A percentile compares a stretch with the other conserved stretches of the same genome.
These are phyloP conservation scores for Acanthococcus lagerstroemiae DNA, from an alignment of 2,888 invertebrate species.

Conservation along the genomic window DNA sequence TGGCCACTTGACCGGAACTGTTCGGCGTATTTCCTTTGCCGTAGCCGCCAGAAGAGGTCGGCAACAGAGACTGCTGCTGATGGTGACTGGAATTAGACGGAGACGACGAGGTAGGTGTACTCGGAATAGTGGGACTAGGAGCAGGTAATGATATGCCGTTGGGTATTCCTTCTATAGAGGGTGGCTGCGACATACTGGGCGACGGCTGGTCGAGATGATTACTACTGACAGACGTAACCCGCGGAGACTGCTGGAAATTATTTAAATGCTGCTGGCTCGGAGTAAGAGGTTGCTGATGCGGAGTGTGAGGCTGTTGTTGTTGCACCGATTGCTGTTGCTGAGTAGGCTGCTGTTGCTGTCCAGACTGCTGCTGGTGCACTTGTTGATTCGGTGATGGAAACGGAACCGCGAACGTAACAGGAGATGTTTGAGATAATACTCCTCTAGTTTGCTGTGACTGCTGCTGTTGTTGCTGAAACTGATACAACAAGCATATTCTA, in stretches of 20 bases:
- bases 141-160: constrained; percentile 20
- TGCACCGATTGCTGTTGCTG: constrained; percentile 42
- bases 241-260: constrained; percentile 24
- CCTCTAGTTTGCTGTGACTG: constrained; percentile 10
- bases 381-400: constrained; percentile 36
- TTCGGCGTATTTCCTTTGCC: constrained; percentile 12
- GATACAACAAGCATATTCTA: background rate
- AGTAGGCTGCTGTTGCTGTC: constrained; percentile 41
- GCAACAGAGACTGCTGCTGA: constrained; percentile 2
- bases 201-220: constrained; percentile 9
- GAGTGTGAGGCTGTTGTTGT: constrained; percentile 41
- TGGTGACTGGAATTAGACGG: constrained; percentile 19
- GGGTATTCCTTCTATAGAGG: constrained; percentile 17
- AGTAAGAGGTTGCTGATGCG: constrained; percentile 37
- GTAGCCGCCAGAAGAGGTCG: background rate
- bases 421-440: constrained; percentile 35
- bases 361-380: constrained; percentile 39
- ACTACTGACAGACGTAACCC: constrained; percentile 9
- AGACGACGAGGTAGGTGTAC: constrained; percentile 16
- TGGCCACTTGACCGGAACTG: constrained; percentile 25
- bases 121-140: constrained; percentile 20
- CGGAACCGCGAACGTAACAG: constrained; percentile 36
- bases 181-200: constrained; percentile 25
- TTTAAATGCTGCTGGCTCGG: constrained; percentile 32
- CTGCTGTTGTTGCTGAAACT: constrained; percentile 31